Evolutionary conservation across 2,888 invertebrate species (phyloP).

Genomic region (Galerucella pusilla): DNA sequence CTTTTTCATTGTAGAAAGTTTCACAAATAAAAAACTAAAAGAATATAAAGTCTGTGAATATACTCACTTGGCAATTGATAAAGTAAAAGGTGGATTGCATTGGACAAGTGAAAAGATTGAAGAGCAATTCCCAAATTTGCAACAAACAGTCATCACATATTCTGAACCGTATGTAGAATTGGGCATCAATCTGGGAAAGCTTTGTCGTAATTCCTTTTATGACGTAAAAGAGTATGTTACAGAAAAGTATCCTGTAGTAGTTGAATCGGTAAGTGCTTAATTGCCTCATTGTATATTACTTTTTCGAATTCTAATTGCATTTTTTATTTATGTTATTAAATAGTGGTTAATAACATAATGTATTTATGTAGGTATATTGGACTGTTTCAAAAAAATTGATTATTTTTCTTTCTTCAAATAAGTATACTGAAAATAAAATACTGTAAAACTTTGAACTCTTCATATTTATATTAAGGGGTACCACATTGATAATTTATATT

Average conservation of each 20-base stretch:
- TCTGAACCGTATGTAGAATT: slow-evolving; percentile 74
- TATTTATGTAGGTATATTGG: too few species aligned
- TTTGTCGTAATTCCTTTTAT: slow-evolving; percentile 66
- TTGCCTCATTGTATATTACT: slow-evolving; percentile 2
- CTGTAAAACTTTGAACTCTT: too few species aligned
- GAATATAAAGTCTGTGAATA: slow-evolving; percentile 74
- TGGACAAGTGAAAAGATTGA: slow-evolving; percentile 76
- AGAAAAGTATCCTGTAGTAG: slow-evolving; percentile 66
- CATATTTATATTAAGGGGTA: too few species aligned
- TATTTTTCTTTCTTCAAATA: too few species aligned
- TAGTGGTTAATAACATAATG: too few species aligned
- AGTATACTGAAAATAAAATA: too few species aligned
- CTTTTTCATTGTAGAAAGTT: slow-evolving; percentile 45
- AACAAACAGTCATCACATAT: slow-evolving; percentile 68
- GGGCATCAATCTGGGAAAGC: slow-evolving; percentile 69
- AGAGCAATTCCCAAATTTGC: slow-evolving; percentile 76
- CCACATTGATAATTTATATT: too few species aligned
- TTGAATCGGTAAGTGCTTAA: slow-evolving; percentile 67
- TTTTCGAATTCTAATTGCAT: too few species aligned
- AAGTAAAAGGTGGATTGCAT: slow-evolving; percentile 70
- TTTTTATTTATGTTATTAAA: too few species aligned
- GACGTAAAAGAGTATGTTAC: slow-evolving; percentile 53
- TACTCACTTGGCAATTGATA: slow-evolving; percentile 73
- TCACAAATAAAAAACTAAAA: slow-evolving; percentile 73
- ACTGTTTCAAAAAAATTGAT: too few species aligned